These are phyloP conservation scores for Pemphredon lugubris DNA, from an alignment of 2,888 invertebrate genomes.

Conservation along the genomic window DNA sequence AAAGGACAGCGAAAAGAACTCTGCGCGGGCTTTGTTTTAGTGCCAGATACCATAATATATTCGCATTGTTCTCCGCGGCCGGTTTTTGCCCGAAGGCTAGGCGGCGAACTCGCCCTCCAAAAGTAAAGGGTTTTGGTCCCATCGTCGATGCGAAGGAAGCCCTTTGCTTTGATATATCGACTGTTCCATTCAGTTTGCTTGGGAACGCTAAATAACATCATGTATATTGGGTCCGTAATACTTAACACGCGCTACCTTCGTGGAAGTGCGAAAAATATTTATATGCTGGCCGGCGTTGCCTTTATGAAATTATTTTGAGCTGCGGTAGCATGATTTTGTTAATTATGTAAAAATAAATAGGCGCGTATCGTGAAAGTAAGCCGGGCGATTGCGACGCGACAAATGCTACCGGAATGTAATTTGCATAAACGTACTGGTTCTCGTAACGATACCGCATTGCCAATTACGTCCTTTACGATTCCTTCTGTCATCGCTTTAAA, in stretches of 20 bases:
- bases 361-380: no score
- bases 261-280: slow-evolving; percentile 47
- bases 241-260: slow-evolving; percentile 41
- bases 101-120: slow-evolving; percentile 48
- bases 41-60: slow-evolving; percentile 66
- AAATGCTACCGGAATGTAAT: no score
- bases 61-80: slow-evolving; percentile 65
- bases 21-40: slow-evolving; percentile 57
- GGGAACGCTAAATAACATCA: slow-evolving; percentile 29
- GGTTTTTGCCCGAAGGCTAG: slow-evolving; percentile 61
- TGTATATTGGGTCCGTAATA: slow-evolving; percentile 47
- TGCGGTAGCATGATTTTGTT: slow-evolving; percentile 40
- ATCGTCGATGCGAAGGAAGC: slow-evolving; percentile 31
- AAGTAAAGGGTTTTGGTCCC: slow-evolving; percentile 38
- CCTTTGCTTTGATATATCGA: slow-evolving; percentile 47
- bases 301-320: not conserved
- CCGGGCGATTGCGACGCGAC: no score
- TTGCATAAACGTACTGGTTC: no score
- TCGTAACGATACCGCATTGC: no score
- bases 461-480: no score
- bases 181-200: slow-evolving; percentile 41
- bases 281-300: slow-evolving; percentile 6
- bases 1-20: slow-evolving; percentile 47
- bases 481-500: no score
- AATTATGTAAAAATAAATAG: slow-evolving; percentile 43